Base-by-base conservation (phyloP, 2,113 vertebrate species). In the Tragelaphus strepsiceros region DNA sequence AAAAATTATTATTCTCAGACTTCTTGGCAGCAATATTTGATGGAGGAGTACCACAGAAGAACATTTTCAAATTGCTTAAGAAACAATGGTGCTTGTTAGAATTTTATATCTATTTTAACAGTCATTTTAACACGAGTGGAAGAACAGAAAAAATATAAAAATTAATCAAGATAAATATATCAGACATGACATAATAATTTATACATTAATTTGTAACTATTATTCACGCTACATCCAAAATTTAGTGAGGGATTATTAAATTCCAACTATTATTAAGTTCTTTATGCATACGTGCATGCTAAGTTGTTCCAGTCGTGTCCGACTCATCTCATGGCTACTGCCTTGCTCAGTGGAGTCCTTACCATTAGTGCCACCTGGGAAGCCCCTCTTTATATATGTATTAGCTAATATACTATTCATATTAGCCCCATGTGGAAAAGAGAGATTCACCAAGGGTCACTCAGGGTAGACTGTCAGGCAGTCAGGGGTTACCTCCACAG, bases 361-460 rank as follows among this genome's bases (percentile, higher is more conserved):
- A 43, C 35, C 39, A 77, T 43, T 77, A 77, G 71, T 26, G 39
- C 71, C 61, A 62, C 28, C 21, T 26, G 21, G 71, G 71, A 77
- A 43, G 71, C 35, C 71, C 12, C 71, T 43, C 71, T 77, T 77
- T 77, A 77, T 77, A 13, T 77, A 49, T 28, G 26, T 39, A 87
- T 86, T 89, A 93, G 54, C 30, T 86, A 90, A 83, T 49, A 61
- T 49, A 62, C 26, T n/a, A 59, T 43, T 96, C 78, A 56, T n/a
- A 35, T 46, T 49, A 96, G n/a, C 39, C 39, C 26, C 59, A 78
- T 22, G 7, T 88, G 81, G 61, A 16, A 43, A 49, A 74, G 24
- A 62, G 26, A 77, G 15, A 74, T 93, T 94, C 96, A 59, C 22
- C 87, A 84, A 84, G 93, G 91, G 93, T 97, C 97, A 96, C 28